Base-by-base conservation (phyloP, 37 sponge, comb jelly and placozoan species). In the Spongilla lacustris region DNA sequence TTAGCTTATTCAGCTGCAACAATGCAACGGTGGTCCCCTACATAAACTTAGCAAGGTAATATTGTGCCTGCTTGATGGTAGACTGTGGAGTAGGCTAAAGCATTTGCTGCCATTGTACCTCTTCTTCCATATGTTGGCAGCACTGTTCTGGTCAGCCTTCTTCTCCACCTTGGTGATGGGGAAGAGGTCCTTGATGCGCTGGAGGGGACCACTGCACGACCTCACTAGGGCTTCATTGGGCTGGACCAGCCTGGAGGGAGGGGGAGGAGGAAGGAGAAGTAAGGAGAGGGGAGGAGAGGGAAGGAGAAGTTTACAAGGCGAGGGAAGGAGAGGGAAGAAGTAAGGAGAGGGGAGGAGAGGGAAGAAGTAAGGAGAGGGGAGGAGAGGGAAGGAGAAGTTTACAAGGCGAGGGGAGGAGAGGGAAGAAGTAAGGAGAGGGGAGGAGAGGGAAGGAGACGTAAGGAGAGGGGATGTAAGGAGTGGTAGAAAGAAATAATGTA, bases 121-220 rank as follows among this genome's bases (percentile, higher is more conserved):
- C 36, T 83, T 79, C 78, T 82, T 92, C 95, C 95, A 94, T 14
- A 86, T 85, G n/a, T 81, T 81, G 36, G 95, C 79, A 37, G 85
- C 91, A 66, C 58, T 81, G 37, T 73, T 74, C 35, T 83, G 48
- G 0, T 22, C 77, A 9, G 38, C 69, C 41, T 91, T 94, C 85
- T 88, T 75, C 29, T 82, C 89, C 14, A 92, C 81, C 68, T 85
- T 85, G 75, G 27, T 58, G 74, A 91, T 79, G 13, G 92, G 90
- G 68, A 94, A 94, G 71, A 89, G n/a, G 23, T 91, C 92, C 49
- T 82, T 26, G 41, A 75, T 33, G 9, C 76, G n/a, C 21, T 35
- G n/a, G 35, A 75, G 76, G 12, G 76, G 24, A 67, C 22, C 37
- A 25, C 46, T 74, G 73, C 90, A 89, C 0, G 34, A n/a, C 0